Conservation (phyloP, 2,888 invertebrate species). For the Mythimna ferrago region DNA sequence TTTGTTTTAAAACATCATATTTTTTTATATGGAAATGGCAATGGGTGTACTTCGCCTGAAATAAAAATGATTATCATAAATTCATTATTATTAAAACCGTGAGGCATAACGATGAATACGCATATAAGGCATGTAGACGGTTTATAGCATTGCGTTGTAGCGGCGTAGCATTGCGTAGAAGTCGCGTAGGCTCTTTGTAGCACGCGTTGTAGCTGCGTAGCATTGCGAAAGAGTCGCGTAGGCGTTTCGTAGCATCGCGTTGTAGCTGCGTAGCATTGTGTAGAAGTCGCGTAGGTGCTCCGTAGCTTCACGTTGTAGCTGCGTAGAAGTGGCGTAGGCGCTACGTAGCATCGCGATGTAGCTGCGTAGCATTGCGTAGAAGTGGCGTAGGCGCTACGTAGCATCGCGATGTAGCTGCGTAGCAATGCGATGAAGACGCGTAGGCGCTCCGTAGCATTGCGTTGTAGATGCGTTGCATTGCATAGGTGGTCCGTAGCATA, state of each 20-base stretch:
- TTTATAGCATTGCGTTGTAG: background rate
- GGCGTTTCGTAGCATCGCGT: background rate
- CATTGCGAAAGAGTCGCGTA: too few relatives aligned
- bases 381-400: background rate
- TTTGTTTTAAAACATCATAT: too few relatives aligned
- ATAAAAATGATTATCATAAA: too few relatives aligned
- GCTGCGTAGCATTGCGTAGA: background rate
- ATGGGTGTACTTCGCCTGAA: too few relatives aligned
- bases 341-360: background rate
- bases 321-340: background rate
- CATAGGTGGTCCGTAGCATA: background rate
- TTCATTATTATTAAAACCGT: too few relatives aligned
- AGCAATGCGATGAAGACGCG: background rate
- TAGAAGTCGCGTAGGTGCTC: background rate
- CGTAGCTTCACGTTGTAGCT: background rate
- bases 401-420: conserved; percentile 5
- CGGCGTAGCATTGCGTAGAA: background rate
- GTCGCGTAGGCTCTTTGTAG: too few relatives aligned
- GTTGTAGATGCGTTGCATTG: conserved; percentile 6
- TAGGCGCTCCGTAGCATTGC: background rate
- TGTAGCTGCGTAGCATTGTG: background rate
- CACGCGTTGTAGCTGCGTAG: too few relatives aligned
- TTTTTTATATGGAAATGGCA: too few relatives aligned
- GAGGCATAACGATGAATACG: too few relatives aligned
- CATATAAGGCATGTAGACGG: background rate